Evolutionary conservation across 2,113 vertebrate species (phyloP), one percentile per base, ranked within the genome.

Genomic region (Osmerus mordax): DNA sequence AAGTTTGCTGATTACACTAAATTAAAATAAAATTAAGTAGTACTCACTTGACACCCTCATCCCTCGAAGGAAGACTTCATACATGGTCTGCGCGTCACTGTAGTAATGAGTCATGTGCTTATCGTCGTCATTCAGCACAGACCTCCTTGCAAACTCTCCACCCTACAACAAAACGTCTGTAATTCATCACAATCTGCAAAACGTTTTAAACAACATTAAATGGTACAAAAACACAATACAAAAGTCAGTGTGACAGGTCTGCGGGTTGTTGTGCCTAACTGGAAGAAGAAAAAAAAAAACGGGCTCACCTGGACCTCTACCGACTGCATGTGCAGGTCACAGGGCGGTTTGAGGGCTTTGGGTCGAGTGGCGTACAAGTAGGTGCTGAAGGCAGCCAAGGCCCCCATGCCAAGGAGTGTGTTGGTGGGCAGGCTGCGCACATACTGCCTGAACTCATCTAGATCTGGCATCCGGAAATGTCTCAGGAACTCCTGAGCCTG

Each of bases 341-440:
- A 98, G 19, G 95, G 94, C 0, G 95, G 95, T 67, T 94, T 95
- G 72, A 98, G 88, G 53, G 97, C 94, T 78, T 91, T 95, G 0
- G 96, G 96, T 62, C 96, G 90, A 0, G 95, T 95, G 66, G 95
- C 94, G 2, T 96, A 95, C 97, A 97, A 98, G 89, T 98, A 99
- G 7, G 96, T 97, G 0, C 96, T 97, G 74, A 99, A 87, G 0
- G 96, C 96, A 0, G 96, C 97, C 0, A 99, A 94, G 1, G 95
- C 97, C 0, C 97, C 97, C 8, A 99, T 92, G 60, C 97, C 97
- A 95, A 99, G 93, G 32, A 99, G 89, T 0, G 96, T 94, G 19
- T 97, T 97, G 51, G 94, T 93, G 0, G 96, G 95, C 28, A 99
- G 88, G 21, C 90, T 90, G 3, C 94, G 93, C 25, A 99, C 72